Conservation (phyloP, 1,140 invertebrate species). For the Nasonia longicornis region DNA sequence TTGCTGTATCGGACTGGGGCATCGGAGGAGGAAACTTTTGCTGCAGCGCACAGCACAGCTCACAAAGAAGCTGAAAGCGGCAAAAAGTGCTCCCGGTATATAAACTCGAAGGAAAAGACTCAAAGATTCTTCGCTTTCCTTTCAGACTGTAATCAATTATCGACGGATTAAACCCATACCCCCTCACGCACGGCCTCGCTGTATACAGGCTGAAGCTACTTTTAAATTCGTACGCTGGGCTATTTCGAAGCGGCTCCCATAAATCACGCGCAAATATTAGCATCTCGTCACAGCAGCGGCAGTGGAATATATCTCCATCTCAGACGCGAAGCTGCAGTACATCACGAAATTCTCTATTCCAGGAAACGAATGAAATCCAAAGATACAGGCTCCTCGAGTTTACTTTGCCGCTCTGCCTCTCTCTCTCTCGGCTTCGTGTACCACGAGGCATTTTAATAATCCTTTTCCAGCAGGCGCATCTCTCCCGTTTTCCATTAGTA, state of each 20-base stretch:
- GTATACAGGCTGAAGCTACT: background rate
- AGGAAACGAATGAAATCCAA: background rate
- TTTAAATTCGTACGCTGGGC: background rate
- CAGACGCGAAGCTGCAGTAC: background rate
- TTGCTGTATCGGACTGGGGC: background rate
- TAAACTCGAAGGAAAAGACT: background rate
- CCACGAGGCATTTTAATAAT: conserved; percentile 48
- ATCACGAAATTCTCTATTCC: background rate
- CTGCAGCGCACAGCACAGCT: background rate
- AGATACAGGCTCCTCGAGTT: background rate
- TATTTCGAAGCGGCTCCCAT: background rate
- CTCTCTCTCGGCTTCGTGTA: background rate
- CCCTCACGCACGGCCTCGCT: background rate
- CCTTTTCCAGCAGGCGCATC: background rate
- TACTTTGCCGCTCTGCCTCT: background rate
- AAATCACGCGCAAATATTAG: conserved; percentile 1
- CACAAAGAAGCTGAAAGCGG: background rate
- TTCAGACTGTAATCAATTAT: background rate
- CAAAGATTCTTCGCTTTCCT: background rate
- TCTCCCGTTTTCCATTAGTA: background rate
- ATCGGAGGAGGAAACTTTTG: background rate
- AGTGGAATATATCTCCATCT: background rate
- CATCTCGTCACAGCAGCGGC: background rate
- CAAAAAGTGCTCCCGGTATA: background rate
- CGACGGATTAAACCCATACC: background rate